Evolutionary conservation across 2,888 invertebrate genomes (phyloP).

Genomic region (Octonoba sinensis): DNA sequence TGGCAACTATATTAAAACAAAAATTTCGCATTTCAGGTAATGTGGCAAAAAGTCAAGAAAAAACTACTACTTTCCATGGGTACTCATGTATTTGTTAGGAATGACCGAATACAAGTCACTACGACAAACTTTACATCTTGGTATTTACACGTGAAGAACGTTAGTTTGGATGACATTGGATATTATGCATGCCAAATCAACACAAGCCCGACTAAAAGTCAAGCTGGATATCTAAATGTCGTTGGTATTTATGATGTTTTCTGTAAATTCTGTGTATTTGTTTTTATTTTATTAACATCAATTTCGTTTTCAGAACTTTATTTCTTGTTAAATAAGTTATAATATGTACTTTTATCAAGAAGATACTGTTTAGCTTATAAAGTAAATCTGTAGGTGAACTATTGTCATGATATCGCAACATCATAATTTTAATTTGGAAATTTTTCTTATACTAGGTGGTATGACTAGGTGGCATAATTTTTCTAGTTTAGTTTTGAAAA

Average conservation of each 20-base stretch:
- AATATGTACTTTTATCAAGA: too few species aligned
- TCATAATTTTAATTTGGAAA: too few species aligned
- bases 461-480: too few species aligned
- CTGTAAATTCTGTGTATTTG: not conserved
- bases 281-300: too few species aligned
- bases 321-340: too few species aligned
- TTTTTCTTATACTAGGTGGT: too few species aligned
- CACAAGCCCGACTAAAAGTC: conserved; percentile 65
- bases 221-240: conserved; percentile 66
- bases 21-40: conserved; percentile 78
- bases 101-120: conserved; percentile 90
- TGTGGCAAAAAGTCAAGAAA: conserved; percentile 92
- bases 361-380: too few species aligned
- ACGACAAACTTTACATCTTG: conserved; percentile 74
- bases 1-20: too few species aligned
- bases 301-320: too few species aligned
- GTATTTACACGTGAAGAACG: conserved; percentile 65
- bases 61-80: conserved; percentile 93
- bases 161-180: conserved; percentile 85
- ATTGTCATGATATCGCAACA: too few species aligned
- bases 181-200: conserved; percentile 80
- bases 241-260: conserved; percentile 61
- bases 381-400: too few species aligned
- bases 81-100: conserved; percentile 91
- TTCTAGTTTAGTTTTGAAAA: too few species aligned